These are phyloP conservation scores for Pangasius macronema DNA, from an alignment of 2,797 vertebrate genomes.

Conservation along the genomic window DNA sequence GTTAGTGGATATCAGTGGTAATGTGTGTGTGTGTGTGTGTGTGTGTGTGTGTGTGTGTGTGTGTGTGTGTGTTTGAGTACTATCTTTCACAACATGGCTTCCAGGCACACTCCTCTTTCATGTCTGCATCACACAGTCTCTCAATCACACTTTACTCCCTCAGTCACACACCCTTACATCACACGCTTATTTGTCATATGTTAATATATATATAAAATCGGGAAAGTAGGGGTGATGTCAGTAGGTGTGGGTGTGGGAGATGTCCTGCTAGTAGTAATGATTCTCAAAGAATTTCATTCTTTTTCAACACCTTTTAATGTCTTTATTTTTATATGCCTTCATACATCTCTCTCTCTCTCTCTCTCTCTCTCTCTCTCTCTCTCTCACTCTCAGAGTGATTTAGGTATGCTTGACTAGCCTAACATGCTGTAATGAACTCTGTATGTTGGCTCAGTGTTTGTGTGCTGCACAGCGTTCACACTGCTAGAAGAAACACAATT, in stretches of 20 bases:
- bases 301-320: background rate
- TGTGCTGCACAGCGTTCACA: background rate
- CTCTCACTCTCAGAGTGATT: background rate
- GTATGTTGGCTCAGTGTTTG: background rate
- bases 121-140: constrained; percentile 8
- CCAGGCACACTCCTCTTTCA: background rate
- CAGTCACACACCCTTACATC: background rate
- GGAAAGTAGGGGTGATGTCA: background rate
- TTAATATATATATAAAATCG: background rate
- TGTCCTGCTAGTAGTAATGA: background rate
- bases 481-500: background rate
- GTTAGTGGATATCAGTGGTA: background rate
- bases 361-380: background rate
- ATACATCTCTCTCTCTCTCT: background rate
- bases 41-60: constrained; percentile 4
- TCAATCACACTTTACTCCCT: background rate
- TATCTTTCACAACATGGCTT: background rate
- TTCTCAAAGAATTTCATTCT: background rate
- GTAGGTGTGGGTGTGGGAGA: background rate
- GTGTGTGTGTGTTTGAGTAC: background rate
- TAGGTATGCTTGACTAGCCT: background rate
- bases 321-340: background rate
- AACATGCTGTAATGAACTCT: constrained; percentile 24
- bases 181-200: background rate
- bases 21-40: constrained; percentile 4